Base-by-base conservation (phyloP, 2,888 invertebrate genomes). In the Drosophila mayaguana region DNA sequence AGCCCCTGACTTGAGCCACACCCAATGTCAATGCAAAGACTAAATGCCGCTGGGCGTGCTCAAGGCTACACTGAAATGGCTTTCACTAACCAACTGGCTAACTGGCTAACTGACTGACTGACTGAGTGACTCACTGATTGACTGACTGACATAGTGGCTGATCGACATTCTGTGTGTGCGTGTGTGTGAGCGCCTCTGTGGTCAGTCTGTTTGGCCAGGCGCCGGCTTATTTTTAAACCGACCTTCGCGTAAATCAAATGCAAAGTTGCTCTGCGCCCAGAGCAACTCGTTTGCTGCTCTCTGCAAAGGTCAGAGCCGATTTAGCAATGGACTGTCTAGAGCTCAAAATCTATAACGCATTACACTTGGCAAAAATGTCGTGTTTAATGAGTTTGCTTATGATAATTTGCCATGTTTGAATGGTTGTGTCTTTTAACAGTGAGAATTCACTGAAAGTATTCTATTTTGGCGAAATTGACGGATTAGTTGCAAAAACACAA, bases 281-380 rank as follows among this genome's bases (percentile, higher is more conserved):
- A 65, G 65, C 40, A 42, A 78, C 75, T 75, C 78, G 80, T 75
- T 75, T 71, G 68, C 75, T 71, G 66, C 85, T 74, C 86, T 89
- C 88, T 80, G 72, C 74, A 86, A 87, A 86, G 86, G 87, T 86
- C 86, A 89, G 81, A 87, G 84, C 71, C 71, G 88, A 89, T 87
- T 89, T 87, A 66, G 64, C 65, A 66, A 55, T 53, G 54, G 54
- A 71, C 65, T 56, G 61, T 66, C 63, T 72, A 48, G 32, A 59
- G 40, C 38, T 56, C 12, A 6, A 8, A 28, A 43, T 46, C 16
- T 12, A 40, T 55, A 36, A 18, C 11, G 25, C 16, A 65, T 16
- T 55, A 40, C 66, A 55, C 66, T 16, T 12, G 5, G 6, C 38
- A 16, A 54, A 48, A 50, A 14, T 2, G 9, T 1, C 16, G n/a